Conservation (phyloP, 2,797 vertebrate genomes). For the Gymnothorax reevesii region DNA sequence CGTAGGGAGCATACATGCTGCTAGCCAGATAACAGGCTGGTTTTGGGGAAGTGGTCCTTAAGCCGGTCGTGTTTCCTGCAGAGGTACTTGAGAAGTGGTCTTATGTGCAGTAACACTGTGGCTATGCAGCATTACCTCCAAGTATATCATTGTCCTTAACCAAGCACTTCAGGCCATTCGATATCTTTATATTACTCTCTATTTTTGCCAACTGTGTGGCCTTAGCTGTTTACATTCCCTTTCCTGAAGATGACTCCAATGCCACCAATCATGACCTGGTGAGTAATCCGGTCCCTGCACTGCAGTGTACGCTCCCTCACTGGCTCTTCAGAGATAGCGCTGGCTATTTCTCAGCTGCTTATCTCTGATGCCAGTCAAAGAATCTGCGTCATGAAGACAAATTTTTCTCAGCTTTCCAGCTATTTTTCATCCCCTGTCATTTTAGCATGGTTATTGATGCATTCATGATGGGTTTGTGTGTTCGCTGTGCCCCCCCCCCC, state of each 20-base stretch:
- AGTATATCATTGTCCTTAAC: conserved; percentile 74
- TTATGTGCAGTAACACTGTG: background rate
- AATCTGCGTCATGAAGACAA: background rate
- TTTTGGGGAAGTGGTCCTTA: background rate
- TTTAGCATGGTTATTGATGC: background rate
- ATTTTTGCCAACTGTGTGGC: conserved; percentile 99
- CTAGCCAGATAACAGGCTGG: background rate
- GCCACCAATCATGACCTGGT: conserved; percentile 99
- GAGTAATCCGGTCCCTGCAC: conserved; percentile 64
- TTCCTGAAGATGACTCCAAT: conserved; percentile 98
- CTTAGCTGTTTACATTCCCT: conserved; percentile 99
- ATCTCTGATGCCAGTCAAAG: background rate
- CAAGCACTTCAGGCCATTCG: conserved; percentile 89
- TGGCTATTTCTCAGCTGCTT: background rate
- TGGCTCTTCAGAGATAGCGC: background rate
- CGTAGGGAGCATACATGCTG: background rate
- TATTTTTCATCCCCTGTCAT: background rate
- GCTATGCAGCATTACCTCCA: conserved; percentile 1
- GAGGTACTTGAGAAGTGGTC: background rate
- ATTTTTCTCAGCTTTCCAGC: background rate
- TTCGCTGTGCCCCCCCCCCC: background rate
- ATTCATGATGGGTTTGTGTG: conserved; percentile 14
- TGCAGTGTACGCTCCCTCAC: background rate
- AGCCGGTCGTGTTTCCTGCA: background rate
- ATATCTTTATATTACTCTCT: conserved; percentile 99